A percentile compares a stretch with the other conserved stretches of the same genome.
Evolutionary conservation across 2,797 vertebrate genomes (phyloP).

Genomic region (Enteromius mattozi): DNA sequence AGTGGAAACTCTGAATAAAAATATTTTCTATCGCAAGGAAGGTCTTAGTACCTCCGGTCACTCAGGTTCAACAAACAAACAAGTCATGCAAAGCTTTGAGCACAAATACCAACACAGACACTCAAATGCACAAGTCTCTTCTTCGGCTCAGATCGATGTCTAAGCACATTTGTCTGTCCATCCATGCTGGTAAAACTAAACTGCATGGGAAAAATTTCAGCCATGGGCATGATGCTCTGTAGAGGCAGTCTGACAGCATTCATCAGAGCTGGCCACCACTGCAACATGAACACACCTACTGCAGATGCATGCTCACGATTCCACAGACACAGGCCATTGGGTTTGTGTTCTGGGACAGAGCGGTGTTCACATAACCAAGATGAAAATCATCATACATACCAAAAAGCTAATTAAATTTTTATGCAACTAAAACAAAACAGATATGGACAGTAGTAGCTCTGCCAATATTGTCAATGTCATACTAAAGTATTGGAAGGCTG

Average conservation of each 20-base stretch:
- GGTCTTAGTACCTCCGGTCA: not conserved
- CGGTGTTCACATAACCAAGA: not conserved
- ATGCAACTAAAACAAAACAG: not conserved
- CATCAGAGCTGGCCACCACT: slow-evolving; percentile 43
- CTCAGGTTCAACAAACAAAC: slow-evolving; percentile 13
- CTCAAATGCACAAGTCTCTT: not conserved
- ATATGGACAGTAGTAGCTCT: not conserved
- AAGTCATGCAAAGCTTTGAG: slow-evolving; percentile 18
- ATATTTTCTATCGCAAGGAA: not conserved
- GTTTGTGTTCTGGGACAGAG: not conserved
- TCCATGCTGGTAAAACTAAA: not conserved
- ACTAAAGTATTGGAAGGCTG: not conserved
- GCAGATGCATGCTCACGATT: slow-evolving; percentile 12
- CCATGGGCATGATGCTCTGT: not conserved
- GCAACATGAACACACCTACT: slow-evolving; percentile 52
- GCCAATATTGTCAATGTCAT: not conserved
- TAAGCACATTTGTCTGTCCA: not conserved
- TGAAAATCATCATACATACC: not conserved
- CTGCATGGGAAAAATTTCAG: not conserved
- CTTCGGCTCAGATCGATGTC: not conserved
- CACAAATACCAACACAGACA: not conserved
- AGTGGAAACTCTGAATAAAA: slow-evolving; percentile 17
- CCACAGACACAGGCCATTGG: not conserved
- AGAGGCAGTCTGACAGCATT: slow-evolving; percentile 52
- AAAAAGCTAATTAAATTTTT: not conserved